Conservation (phyloP, 2,797 vertebrate genomes). For the Galago senegalensis region DNA sequence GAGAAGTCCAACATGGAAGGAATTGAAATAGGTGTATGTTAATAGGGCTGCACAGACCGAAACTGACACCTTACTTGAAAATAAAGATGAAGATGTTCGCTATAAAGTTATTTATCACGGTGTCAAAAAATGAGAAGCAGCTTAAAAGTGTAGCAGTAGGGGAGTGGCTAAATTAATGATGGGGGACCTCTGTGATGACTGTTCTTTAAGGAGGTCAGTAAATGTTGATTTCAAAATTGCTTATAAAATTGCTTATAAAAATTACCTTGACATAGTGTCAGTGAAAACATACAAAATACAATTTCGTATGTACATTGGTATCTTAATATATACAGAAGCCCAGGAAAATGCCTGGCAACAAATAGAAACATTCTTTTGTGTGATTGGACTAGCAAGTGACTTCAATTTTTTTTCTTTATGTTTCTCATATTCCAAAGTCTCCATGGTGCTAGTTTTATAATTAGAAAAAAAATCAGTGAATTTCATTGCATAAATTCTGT, state of each 20-base stretch:
- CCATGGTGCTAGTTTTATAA: background rate
- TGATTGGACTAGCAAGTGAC: background rate
- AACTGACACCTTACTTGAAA: background rate
- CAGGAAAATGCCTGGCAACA: background rate
- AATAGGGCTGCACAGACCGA: background rate
- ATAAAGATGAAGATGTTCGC: background rate
- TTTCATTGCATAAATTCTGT: background rate
- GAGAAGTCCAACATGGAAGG: background rate
- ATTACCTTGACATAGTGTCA: background rate
- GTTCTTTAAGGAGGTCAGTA: background rate
- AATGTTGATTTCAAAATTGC: constrained; percentile 17
- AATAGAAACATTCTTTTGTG: background rate
- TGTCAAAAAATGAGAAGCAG: background rate
- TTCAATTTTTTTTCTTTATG: background rate
- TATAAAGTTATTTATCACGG: background rate
- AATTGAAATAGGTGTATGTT: background rate
- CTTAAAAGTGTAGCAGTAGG: background rate
- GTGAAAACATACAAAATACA: background rate
- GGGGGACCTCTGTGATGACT: background rate
- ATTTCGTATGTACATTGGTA: background rate
- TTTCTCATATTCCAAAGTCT: background rate
- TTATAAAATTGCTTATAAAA: background rate
- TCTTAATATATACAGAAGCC: background rate
- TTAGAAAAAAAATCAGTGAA: background rate
- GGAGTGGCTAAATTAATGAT: background rate